A percentile compares a stretch with the other conserved stretches of the same genome.
These are phyloP conservation scores for Drosophila yooni DNA, from an alignment of 2,888 invertebrate genomes.

Conservation along the genomic window DNA sequence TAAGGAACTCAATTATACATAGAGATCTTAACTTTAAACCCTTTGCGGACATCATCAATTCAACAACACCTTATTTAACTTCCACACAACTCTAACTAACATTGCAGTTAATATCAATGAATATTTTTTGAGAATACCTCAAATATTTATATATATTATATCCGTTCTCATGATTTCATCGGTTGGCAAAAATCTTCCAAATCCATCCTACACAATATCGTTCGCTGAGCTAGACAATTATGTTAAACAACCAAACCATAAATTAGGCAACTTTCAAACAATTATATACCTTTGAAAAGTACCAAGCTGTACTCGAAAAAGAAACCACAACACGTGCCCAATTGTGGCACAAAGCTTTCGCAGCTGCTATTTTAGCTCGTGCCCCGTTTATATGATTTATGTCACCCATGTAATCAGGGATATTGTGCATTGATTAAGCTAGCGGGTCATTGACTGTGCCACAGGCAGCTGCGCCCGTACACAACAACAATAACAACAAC, in stretches of 20 bases:
- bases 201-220: neutral
- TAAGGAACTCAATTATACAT: neutral
- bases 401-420: conserved; percentile 75
- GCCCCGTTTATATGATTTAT: conserved; percentile 65
- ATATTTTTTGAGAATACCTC: neutral
- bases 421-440: conserved; percentile 71
- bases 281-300: neutral
- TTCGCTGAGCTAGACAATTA: neutral
- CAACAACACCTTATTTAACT: neutral
- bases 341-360: conserved; percentile 55
- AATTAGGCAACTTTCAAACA: neutral
- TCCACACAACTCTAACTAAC: neutral
- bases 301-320: neutral
- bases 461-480: conserved; percentile 52
- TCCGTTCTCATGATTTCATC: neutral
- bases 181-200: neutral
- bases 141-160: neutral
- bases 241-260: neutral
- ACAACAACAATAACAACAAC: conserved; percentile 11
- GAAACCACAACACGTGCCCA: neutral
- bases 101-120: neutral
- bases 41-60: neutral
- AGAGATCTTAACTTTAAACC: neutral
- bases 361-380: conserved; percentile 51
- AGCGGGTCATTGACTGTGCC: conserved; percentile 71